phyloP scores from a whole-genome alignment of 2,888 invertebrate genomes.

The Parasteatoda lunata region DNA sequence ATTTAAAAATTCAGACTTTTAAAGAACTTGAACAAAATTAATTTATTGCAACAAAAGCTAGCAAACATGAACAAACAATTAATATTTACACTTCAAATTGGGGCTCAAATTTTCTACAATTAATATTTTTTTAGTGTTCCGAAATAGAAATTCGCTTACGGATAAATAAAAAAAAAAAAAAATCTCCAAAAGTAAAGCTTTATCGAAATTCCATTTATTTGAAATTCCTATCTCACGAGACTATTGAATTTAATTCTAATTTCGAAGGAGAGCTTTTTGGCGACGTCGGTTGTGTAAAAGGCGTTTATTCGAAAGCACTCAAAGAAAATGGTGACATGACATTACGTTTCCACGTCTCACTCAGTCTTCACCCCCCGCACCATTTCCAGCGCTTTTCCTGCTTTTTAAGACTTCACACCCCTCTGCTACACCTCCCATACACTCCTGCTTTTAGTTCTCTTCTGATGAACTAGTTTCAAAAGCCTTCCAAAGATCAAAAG shows the following conservation, averaged over 20 bases:
- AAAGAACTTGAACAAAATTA: no score
- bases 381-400: neutral
- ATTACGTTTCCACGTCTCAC: neutral
- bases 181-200: neutral
- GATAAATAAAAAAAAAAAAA: no score
- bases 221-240: neutral
- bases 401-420: constrained; percentile 14
- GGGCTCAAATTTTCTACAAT: no score
- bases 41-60: no score
- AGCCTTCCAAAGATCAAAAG: constrained; percentile 34
- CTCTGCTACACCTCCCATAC: neutral
- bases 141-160: no score
- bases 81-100: no score
- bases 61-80: no score
- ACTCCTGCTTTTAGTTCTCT: constrained; percentile 14
- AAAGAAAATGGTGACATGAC: constrained; percentile 28
- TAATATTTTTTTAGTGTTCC: no score
- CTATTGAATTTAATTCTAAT: constrained; percentile 17
- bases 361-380: neutral
- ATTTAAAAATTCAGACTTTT: no score
- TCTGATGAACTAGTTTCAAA: constrained; percentile 50
- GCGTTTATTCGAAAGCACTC: constrained; percentile 35
- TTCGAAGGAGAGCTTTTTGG: neutral
- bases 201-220: constrained; percentile 5
- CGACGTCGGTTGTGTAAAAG: constrained; percentile 16